Base-by-base conservation (phyloP, 2,797 vertebrate genomes). In the Fratercula arctica region DNA sequence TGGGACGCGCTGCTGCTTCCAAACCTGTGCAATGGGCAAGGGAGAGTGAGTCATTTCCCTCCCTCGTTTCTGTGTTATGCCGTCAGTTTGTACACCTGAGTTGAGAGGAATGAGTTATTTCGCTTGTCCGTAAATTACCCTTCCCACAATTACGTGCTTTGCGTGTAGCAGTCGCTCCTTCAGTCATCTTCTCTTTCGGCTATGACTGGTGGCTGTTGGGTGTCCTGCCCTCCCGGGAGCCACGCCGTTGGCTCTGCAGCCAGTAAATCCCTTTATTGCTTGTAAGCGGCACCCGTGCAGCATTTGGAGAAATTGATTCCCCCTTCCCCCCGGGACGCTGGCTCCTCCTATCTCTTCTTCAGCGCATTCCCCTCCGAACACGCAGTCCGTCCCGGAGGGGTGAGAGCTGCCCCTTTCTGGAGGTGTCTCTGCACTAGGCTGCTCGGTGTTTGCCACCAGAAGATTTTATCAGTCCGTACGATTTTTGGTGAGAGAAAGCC, bases 381-480 rank as follows among this genome's bases (percentile, higher is more conserved):
- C 24, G 6, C 20, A 4, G 10, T 11, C 41, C 41, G 33, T 51
- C 33, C 51, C 24, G 45, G 67, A 20, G 66, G 76, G 33, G 7
- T 7, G 28, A 4, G 45, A 29, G 17, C 8, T 48, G 60, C 25
- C 45, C 12, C 28, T 35, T 59, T 1, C 2, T 8, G 67, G 72
- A 53, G 35, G 5, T 41, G 46, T 51, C 63, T 24, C 68, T 50
- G 41, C 61, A 2, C 18, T 4, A 4, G 41, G 53, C 59, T 66
- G 28, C 4, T 2, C 4, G 3, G 56, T 21, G 63, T 33, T 41
- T 31, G 50, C 37, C 81, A 43, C 2, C 46, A 59, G 76, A 19
- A n/a, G 53, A 63, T 6, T 10, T 19, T 53, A 24, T n/a, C 51
- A 16, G 41, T 39, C 72, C 2, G 0, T 9, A 11, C 2, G 5